Base-by-base conservation (phyloP, 2,113 vertebrate species). In the Cisticola juncidis region DNA sequence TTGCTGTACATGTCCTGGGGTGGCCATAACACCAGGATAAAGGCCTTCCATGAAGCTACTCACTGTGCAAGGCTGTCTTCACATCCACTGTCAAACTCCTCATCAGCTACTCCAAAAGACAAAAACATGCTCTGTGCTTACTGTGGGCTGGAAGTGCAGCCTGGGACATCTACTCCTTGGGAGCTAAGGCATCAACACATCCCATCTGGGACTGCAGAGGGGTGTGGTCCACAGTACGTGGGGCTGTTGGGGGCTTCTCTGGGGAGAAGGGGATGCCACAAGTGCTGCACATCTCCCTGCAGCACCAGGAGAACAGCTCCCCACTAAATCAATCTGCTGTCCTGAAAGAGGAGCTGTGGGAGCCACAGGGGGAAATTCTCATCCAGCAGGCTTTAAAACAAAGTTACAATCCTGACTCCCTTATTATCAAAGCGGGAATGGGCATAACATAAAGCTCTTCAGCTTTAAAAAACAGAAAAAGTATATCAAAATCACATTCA, bases 351-450 rank as follows among this genome's bases (percentile, higher is more conserved):
- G 44, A 93, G 47, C 40, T 60, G 35, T 40, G 68, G 31, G 56
- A 94, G 60, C 56, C 76, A 60, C 60, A 71, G 57, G 56, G 51
- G 33, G 69, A 88, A 94, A 77, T 56, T 92, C 90, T 93, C 76
- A 74, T 85, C 56, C 68, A 81, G 47, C 15, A 81, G 77, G 36
- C 38, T 69, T 71, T 83, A 47, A 92, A 93, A 70, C 54, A 68
- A 80, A 83, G 53, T 56, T 64, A 21, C n/a, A 90, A 50, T 81
- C 19, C 60, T 36, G 71, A 17, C 24, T 81, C 18, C 60, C 90
- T 96, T 94, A 90, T 45, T 64, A 60, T 71, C 60, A 53, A 86
- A 88, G 47, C 0, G 0, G 44, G 60, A 94, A 86, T 57, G 60
- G 65, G 38, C 24, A 78, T 69, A 86, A 76, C 42, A 83, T 42